Evolutionary conservation across 2,797 vertebrate species (phyloP), one percentile per base, ranked within the genome.

Genomic region (Phrynocephalus forsythii): DNA sequence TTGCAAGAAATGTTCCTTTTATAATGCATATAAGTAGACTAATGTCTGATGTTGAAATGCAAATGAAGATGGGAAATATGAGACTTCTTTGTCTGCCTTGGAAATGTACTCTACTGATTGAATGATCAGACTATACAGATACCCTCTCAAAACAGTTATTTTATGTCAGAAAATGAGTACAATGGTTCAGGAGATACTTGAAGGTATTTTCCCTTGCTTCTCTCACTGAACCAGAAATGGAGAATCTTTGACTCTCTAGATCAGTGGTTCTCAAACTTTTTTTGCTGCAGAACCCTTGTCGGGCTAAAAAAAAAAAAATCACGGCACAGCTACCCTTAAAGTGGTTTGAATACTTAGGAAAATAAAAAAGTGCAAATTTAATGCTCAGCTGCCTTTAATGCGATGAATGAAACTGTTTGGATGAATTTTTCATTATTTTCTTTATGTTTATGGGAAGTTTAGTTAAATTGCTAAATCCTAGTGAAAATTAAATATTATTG

Each of bases 161-260:
- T 83, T 18, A 63, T 63, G 7, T 79, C 67, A 83, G 81, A 83
- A 71, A 71, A 50, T 82, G 44, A 69, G n/a, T 80, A 63, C 33
- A 71, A 26, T 82, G 68, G 26, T 82, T n/a, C 11, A n/a, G 3
- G 16, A 69, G 5, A 1, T 15, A 48, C 38, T 82, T 10, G 18
- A 82, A 18, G 38, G n/a, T 69, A 6, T 38, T 68, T 16, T 44
- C 11, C 5, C 20, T 20, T 69, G 2, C 11, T 28, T 78, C n/a
- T 38, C 18, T 73, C 30, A 8, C 24, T 73, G 30, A 73, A 30
- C 13, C 28, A 69, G 68, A 10, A 28, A 44, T 69, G 68, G 9
- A 10, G 68, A 69, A 69, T 2, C 68, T 69, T 9, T 60, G 9
- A 69, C 3, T 24, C 26, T 24, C 3, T 69, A 7, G 67, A 6